Conservation (phyloP, 2,113 vertebrate genomes). For the Coracopsis vasa region DNA sequence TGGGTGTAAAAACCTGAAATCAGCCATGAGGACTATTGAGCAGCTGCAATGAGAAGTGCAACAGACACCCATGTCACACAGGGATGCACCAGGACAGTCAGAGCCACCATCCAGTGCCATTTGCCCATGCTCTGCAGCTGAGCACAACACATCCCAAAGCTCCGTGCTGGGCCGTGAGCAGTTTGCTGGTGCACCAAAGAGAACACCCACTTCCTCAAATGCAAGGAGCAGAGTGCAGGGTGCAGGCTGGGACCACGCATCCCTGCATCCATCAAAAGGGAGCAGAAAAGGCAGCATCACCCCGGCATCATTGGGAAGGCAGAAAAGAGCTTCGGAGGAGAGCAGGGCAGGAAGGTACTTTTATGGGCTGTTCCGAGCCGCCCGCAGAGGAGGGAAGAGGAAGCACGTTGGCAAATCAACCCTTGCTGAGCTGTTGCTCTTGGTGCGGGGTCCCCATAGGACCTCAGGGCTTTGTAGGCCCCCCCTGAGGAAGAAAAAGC, state of each 20-base stretch:
- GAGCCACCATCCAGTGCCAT: accelerated
- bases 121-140: not conserved
- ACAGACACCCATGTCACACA: accelerated
- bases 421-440: not conserved
- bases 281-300: accelerated
- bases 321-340: not conserved
- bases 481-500: not conserved
- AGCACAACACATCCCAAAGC: not conserved
- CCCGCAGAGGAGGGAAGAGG: conserved; percentile 21
- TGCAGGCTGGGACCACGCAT: not conserved
- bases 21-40: not conserved
- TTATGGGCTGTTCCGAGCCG: not conserved
- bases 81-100: accelerated
- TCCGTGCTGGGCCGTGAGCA: not conserved
- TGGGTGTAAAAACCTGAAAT: not conserved
- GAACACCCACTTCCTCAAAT: conserved; percentile 74
- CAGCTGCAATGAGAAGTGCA: not conserved
- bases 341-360: conserved; percentile 24
- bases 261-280: accelerated
- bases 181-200: not conserved
- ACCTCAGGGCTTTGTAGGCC: not conserved
- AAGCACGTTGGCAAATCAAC: conserved; percentile 35
- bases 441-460: not conserved
- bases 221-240: not conserved
- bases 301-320: accelerated